phyloP scores from a whole-genome alignment of 2,888 invertebrate genomes.

The Anarsia innoxiella region DNA sequence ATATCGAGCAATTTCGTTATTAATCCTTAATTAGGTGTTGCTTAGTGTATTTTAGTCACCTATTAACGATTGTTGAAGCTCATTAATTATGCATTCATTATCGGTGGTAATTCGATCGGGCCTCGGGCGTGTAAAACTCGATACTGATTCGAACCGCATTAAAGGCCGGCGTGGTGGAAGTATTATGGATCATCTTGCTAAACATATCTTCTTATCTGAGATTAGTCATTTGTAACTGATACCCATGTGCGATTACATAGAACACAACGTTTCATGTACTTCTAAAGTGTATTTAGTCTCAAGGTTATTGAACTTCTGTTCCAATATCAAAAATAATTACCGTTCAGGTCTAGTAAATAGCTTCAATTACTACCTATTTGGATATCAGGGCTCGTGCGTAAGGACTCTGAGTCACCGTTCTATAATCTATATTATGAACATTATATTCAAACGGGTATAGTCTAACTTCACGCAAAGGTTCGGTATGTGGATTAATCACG shows the following conservation, averaged over 20 bases:
- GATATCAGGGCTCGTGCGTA: no score
- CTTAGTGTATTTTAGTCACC: slow-evolving; percentile 1
- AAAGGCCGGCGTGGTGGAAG: background rate
- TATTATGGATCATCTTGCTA: background rate
- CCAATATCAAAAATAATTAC: no score
- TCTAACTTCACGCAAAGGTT: slow-evolving; percentile 6
- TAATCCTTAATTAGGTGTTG: background rate
- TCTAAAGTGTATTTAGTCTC: no score
- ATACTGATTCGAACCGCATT: slow-evolving; percentile 3
- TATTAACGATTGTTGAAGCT: slow-evolving; percentile 1
- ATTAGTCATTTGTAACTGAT: no score
- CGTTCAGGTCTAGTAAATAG: no score
- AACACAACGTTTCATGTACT: no score
- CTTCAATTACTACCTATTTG: no score
- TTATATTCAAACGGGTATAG: slow-evolving; percentile 11
- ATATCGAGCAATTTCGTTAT: background rate
- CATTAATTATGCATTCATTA: slow-evolving; percentile 4
- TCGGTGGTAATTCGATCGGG: background rate
- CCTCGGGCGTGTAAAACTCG: background rate
- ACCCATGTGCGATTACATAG: no score
- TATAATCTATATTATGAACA: background rate
- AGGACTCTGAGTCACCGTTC: background rate
- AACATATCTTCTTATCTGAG: no score
- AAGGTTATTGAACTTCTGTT: no score
- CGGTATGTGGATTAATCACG: slow-evolving; percentile 21